Evolutionary conservation across 2,797 vertebrate genomes (phyloP), one percentile per base, ranked within the genome.

Genomic region (Gorsachius magnificus): DNA sequence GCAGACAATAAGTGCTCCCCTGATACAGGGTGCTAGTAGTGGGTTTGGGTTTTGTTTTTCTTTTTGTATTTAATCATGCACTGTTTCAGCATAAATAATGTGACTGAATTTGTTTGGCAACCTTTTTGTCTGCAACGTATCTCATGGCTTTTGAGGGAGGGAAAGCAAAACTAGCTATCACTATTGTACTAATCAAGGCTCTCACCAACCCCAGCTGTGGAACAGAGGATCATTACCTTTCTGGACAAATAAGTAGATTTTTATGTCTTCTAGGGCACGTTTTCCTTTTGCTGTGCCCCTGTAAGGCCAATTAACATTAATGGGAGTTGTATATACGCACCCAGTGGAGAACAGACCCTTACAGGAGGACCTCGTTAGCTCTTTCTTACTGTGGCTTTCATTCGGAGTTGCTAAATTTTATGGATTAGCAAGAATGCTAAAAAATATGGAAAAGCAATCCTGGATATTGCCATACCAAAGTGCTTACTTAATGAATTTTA

Each of bases 51-150:
- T 50, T 79, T 68, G 10, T 38, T 84, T 76, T 56, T 51, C 17
- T 29, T 56, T 64, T 31, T 46, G 3, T 16, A 3, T 43, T 61
- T 60, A 87, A 57, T 85, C 65, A 10, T 68, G 57, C 8, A 22
- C 74, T 84, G 83, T 85, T 84, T 50, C 28, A 87, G 86, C 89
- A 94, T 63, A 61, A 94, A 83, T 85, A 92, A 95, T 11, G 71
- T 57, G 79, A 69, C 89, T 68, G 94, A 87, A 87, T 93, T 88
- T 76, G 69, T 95, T 50, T 82, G 75, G 94, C 86, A 68, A 46
- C 20, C 66, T 56, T 70, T 58, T 70, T 7, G 15, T 51, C 36
- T 81, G 92, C 86, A 57, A 22, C 1, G 5, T 51, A 66, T 56
- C 90, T 87, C 6, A 24, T 78, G 96, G 89, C 48, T 94, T 95